Base-by-base conservation (phyloP, 2,888 invertebrate genomes). In the Eristalinus aeneus region DNA sequence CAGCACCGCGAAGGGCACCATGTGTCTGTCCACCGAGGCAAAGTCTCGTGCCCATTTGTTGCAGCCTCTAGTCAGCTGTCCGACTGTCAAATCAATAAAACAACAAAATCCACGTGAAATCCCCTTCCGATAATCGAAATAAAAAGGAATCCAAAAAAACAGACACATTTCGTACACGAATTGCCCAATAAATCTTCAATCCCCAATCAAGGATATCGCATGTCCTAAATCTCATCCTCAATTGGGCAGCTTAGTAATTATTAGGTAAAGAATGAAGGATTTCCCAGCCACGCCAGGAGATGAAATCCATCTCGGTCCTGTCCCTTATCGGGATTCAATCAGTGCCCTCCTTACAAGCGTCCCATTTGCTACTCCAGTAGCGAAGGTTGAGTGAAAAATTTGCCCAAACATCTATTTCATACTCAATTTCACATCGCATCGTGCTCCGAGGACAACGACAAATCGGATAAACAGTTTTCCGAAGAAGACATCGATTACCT, bases 111-210 rank as follows among this genome's bases (percentile, higher is more conserved):
- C 61, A 76, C 53, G 20, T 54, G 27, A 60, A 75, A 73, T 78
- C 53, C 73, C 64, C 36, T 68, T 54, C 61, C 10, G 61, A 71
- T 65, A 73, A 71, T 39, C 58, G 16, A 32, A 60, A 73, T 46
- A n/a, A 72, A 56, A 68, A 27, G 27, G 27, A 27, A 27, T 27
- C 2, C 54, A 5, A 16, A n/a, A 3, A 27, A 60, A 46, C 65
- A 71, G 58, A 39, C 39, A 39, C 56, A 11, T 27, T 53, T 16
- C n/a, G 6, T 16, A 84, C 65, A 80, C 2, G 72, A 76, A 76
- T 65, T 53, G 69, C 85, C 80, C 85, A 85, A 85, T 85, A 85
- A 85, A 85, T 85, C 85, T 81, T 81, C 76, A 76, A 81, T 81
- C 80, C 76, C 69, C 76, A 81, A 85, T 85, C 76, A 77, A 69